Evolutionary conservation across 2,797 vertebrate species (phyloP).

Genomic region (Vireo griseus): DNA sequence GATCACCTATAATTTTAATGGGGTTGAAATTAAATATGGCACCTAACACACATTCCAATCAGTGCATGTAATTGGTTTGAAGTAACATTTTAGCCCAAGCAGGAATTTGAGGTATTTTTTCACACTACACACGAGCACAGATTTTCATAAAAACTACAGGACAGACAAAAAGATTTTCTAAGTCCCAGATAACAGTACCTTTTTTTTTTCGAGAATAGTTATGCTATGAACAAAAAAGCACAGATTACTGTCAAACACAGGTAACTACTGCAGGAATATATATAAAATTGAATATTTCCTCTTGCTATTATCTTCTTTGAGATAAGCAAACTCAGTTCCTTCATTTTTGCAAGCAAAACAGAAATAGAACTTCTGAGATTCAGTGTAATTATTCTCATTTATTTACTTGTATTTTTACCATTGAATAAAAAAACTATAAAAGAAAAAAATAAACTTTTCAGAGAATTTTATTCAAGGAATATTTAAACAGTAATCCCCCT

Average conservation of each 20-base stretch:
- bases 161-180: not conserved
- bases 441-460: not conserved
- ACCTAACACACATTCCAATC: not conserved
- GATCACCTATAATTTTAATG: not conserved
- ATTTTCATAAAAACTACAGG: not conserved
- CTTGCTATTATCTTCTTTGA: not conserved
- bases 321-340: not conserved
- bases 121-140: not conserved
- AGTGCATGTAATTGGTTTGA: not conserved
- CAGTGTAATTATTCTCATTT: not conserved
- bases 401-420: not conserved
- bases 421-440: not conserved
- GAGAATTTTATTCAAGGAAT: not conserved
- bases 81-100: not conserved
- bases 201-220: not conserved
- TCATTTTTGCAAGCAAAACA: not conserved
- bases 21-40: not conserved
- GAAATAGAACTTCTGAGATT: rapidly evolving
- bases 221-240: not conserved
- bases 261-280: not conserved
- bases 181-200: not conserved
- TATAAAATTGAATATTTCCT: not conserved
- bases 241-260: not conserved
- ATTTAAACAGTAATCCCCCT: not conserved
- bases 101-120: not conserved